Evolutionary conservation across 2,888 invertebrate species (phyloP), one percentile per base, ranked within the genome.

Genomic region (Lasioglossum figueresi): DNA sequence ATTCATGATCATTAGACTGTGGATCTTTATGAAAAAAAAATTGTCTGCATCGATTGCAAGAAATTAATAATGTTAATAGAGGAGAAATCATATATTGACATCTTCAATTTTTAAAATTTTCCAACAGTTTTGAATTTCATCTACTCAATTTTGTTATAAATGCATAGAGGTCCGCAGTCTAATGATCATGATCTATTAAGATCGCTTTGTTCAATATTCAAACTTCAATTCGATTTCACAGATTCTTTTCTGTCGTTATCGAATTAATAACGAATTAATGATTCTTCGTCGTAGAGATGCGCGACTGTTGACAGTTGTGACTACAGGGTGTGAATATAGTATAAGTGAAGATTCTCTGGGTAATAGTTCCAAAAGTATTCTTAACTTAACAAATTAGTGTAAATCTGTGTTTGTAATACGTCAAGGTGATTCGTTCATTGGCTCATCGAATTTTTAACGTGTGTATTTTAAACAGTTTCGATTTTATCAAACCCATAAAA

Each of bases 301-400:
- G 80, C 88, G 82, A 87, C 88, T 89, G 90, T 92, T 92, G 88
- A 91, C 91, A 80, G 90, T 90, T 89, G 88, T 85, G 83, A 70
- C 83, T 72, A 63, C 85, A 89, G 76, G 72, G 23, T 73, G 48
- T 23, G 31, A 48, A 31, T 48, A 48, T 52, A 73, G 48, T 34
- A 34, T 73, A 73, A 34, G 34, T 31, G 34, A 34, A 31, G 12
- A 72, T 45, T 45, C 23, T 72, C 31, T 31, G 73, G 73, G 43
- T 48, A 19, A 45, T 48, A 31, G 48, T 34, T 34, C 34, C 48
- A 48, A 23, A 34, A 52, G 8, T 19, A 34, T 68, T 68, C 66
- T 63, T 63, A 63, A 31, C 27, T 63, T 16, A 59, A 31, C 16
- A 1, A 19, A 63, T 16, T 31, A 63, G 16, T 3, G 31, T 27